These are phyloP conservation scores for Latrodectus geometricus DNA, from an alignment of 1,140 invertebrate species.

Conservation along the genomic window DNA sequence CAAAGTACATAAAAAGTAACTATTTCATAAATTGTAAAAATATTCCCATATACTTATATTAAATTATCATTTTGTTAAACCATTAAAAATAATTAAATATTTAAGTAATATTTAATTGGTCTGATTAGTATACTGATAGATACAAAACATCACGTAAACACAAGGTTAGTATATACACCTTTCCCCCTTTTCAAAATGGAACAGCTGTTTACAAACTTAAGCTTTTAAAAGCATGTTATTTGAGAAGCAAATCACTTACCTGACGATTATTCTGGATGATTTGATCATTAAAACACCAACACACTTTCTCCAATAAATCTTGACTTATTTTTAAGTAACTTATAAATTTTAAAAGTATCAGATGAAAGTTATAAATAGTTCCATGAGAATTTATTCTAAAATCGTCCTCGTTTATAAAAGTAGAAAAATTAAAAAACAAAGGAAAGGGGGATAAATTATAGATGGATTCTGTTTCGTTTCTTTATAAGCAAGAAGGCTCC, in stretches of 20 bases:
- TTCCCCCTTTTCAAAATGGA: constrained; percentile 48
- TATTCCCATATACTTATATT: no score
- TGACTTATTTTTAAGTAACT: neutral
- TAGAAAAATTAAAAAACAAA: constrained; percentile 55
- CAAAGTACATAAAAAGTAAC: no score
- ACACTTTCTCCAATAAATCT: neutral
- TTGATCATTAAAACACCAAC: constrained; percentile 22
- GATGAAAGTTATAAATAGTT: constrained; percentile 44
- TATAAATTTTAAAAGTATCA: neutral
- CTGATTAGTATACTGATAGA: no score
- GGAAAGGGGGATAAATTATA: constrained; percentile 6
- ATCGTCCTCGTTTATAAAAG: constrained; percentile 28
- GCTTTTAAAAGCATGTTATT: neutral
- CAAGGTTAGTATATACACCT: neutral
- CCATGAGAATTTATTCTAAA: constrained; percentile 1
- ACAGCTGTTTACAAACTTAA: constrained; percentile 50
- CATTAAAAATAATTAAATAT: no score
- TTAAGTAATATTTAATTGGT: no score
- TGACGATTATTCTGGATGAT: constrained; percentile 11
- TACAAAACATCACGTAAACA: neutral
- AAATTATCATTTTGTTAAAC: no score
- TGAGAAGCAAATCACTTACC: constrained; percentile 8
- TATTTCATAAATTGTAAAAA: no score
- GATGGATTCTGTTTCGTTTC: neutral
- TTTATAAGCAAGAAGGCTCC: neutral